Evolutionary conservation across 2,888 invertebrate species (phyloP).

Genomic region (Mythimna lalbum): DNA sequence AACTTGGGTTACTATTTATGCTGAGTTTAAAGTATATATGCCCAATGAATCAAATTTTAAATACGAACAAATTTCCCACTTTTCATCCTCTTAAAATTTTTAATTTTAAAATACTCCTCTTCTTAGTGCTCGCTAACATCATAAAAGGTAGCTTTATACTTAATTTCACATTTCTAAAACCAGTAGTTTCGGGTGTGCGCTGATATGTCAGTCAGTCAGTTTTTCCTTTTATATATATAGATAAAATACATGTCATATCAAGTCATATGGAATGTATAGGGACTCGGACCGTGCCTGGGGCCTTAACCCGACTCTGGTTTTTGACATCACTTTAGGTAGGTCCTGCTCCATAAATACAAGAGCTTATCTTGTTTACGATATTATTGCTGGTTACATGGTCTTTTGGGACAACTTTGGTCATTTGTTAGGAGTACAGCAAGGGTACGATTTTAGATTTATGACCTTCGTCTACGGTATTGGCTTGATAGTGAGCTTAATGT

Average conservation of each 20-base stretch:
- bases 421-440: slow-evolving; percentile 61
- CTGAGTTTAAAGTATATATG: too few species aligned
- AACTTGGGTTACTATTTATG: too few species aligned
- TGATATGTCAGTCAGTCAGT: too few species aligned
- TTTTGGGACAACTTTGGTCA: slow-evolving; percentile 75
- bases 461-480: slow-evolving; percentile 7
- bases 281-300: slow-evolving; percentile 78
- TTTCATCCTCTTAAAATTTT: too few species aligned
- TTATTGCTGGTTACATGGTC: slow-evolving; percentile 76
- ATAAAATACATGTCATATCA: slow-evolving; percentile 7
- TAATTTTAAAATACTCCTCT: too few species aligned
- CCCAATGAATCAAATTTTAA: too few species aligned
- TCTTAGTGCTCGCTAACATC: too few species aligned
- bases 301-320: slow-evolving; percentile 76
- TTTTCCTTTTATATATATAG: too few species aligned
- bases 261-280: slow-evolving; percentile 62
- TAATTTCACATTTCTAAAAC: too few species aligned
- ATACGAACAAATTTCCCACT: too few species aligned
- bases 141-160: too few species aligned
- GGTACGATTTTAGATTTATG: slow-evolving; percentile 54
- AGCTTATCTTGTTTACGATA: slow-evolving; percentile 84
- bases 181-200: too few species aligned
- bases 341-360: slow-evolving; percentile 74
- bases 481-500: slow-evolving; percentile 14
- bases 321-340: slow-evolving; percentile 74